Evolutionary conservation across 2,888 invertebrate species (phyloP), one percentile per base, ranked within the genome.

Genomic region (Agrenia bidenticulata): DNA sequence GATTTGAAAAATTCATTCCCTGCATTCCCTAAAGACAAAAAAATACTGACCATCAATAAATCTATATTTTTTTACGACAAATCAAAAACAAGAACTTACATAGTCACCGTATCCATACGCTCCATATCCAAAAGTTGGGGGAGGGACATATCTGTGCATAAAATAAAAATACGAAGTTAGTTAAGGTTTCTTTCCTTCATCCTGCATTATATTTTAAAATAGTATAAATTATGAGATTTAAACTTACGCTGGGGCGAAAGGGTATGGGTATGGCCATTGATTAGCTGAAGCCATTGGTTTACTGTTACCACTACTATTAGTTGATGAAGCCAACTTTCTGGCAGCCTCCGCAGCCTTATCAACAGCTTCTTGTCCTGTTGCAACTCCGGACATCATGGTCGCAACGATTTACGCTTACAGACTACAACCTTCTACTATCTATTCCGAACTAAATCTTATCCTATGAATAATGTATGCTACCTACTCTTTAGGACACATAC

Each of bases 331-430:
- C 41, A 76, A 66, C 61, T 76, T 71, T 50, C 70, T 70, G 2
- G 76, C 76, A 51, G 69, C 70, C 41, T 74, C 73, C 2, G 70
- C 74, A 51, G 76, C 76, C 60, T 74, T 73, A 49, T 70, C 68
- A 17, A 69, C 55, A 19, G 66, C 55, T 24, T 69, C 66, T 37
- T 66, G 66, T 59, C 63, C 66, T 26, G 64, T n/a, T n/a, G n/a
- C n/a, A n/a, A n/a, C n/a, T n/a, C n/a, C n/a, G n/a, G n/a, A n/a
- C n/a, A n/a, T n/a, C n/a, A n/a, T n/a, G n/a, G n/a, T n/a, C n/a
- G n/a, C n/a, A n/a, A n/a, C n/a, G n/a, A n/a, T n/a, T n/a, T n/a
- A n/a, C n/a, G n/a, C n/a, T n/a, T n/a, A n/a, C n/a, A n/a, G n/a
- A n/a, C n/a, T n/a, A n/a, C n/a, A n/a, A n/a, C n/a, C n/a, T n/a